Evolutionary conservation across 2,888 invertebrate species (phyloP).

Genomic region (Seira ritae): DNA sequence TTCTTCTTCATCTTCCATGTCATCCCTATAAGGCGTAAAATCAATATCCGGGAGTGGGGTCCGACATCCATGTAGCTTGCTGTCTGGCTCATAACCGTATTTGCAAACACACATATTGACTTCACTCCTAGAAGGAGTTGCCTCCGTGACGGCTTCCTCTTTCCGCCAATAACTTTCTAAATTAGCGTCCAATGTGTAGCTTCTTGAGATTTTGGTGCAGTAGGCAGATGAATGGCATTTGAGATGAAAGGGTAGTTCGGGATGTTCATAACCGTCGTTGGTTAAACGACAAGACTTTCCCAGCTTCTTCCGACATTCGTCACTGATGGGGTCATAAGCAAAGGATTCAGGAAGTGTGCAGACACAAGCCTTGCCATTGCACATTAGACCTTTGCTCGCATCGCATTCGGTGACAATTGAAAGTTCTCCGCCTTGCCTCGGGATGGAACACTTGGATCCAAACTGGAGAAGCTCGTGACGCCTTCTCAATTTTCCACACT

Average conservation of each 20-base stretch:
- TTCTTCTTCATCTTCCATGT: background rate
- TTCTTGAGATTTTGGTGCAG: slow-evolving; percentile 31
- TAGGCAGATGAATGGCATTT: slow-evolving; percentile 61
- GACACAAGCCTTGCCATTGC: slow-evolving; percentile 54
- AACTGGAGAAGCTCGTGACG: slow-evolving; percentile 40
- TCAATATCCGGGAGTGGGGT: slow-evolving; percentile 28
- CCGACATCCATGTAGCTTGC: slow-evolving; percentile 41
- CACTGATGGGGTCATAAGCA: slow-evolving; percentile 52
- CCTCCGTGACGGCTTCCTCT: background rate
- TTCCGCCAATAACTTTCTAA: background rate
- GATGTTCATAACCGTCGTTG: slow-evolving; percentile 16
- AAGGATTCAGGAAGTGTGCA: slow-evolving; percentile 52
- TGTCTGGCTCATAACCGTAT: slow-evolving; percentile 37
- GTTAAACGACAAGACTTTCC: slow-evolving; percentile 52
- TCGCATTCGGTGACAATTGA: slow-evolving; percentile 45
- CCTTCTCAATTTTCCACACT: background rate
- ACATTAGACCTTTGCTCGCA: slow-evolving; percentile 57
- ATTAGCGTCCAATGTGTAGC: background rate
- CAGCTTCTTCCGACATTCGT: slow-evolving; percentile 63
- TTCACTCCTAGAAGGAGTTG: slow-evolving; percentile 19
- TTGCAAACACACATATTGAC: slow-evolving; percentile 61
- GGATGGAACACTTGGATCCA: slow-evolving; percentile 55
- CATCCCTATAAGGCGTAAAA: background rate
- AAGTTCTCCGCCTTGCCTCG: slow-evolving; percentile 45
- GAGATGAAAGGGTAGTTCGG: slow-evolving; percentile 52